These are phyloP conservation scores for Archilochus colubris DNA, from an alignment of 2,113 vertebrate species.

Conservation along the genomic window DNA sequence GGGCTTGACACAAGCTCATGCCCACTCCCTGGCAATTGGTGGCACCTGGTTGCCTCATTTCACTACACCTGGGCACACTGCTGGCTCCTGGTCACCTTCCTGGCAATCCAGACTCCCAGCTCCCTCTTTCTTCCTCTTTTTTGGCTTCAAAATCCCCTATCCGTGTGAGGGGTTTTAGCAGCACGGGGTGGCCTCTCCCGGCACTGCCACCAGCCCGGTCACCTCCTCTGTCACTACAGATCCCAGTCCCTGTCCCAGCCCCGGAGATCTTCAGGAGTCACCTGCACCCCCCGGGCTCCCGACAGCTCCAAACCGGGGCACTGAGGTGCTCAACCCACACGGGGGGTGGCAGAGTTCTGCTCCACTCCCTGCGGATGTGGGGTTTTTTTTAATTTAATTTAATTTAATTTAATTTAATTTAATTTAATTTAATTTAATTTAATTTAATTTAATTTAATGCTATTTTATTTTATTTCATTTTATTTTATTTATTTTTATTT, in stretches of 20 bases:
- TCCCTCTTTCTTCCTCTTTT: background rate
- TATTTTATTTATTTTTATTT: too few species aligned
- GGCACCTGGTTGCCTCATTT: too few species aligned
- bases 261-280: background rate
- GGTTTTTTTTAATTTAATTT: too few species aligned
- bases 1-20: too few species aligned
- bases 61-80: too few species aligned
- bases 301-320: fast-evolving
- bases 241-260: background rate
- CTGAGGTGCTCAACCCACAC: fast-evolving
- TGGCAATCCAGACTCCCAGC: too few species aligned
- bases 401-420: too few species aligned
- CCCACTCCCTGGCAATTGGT: too few species aligned
- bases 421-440: too few species aligned
- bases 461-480: too few species aligned
- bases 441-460: too few species aligned
- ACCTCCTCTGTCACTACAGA: background rate
- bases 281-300: background rate
- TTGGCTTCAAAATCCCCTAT: background rate
- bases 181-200: background rate
- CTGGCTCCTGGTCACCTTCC: too few species aligned
- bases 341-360: background rate
- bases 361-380: fast-evolving
- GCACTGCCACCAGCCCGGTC: background rate
- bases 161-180: background rate